These are phyloP conservation scores for Nesidiocoris tenuis DNA, from an alignment of 2,888 invertebrate genomes.

Conservation along the genomic window DNA sequence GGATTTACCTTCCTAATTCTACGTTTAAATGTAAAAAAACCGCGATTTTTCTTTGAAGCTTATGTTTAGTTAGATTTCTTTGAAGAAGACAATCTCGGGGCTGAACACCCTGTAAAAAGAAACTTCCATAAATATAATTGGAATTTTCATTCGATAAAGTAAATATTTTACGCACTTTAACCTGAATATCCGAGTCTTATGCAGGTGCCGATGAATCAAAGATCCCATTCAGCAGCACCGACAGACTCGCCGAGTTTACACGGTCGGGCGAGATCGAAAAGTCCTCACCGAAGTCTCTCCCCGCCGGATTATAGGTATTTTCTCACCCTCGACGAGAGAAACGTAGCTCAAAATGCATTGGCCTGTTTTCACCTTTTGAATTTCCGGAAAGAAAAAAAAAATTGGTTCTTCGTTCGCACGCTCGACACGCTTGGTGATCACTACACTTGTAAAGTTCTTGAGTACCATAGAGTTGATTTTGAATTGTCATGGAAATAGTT, in stretches of 20 bases:
- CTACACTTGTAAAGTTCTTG: not conserved
- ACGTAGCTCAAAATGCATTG: conserved; percentile 20
- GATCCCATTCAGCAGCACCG: conserved; percentile 86
- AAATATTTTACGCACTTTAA: too few relatives aligned
- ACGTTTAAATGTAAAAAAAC: too few relatives aligned
- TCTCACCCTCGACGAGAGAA: not conserved
- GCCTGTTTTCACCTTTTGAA: conserved; percentile 20
- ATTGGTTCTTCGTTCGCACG: conserved; percentile 24
- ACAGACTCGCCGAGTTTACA: conserved; percentile 64
- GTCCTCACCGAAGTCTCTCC: conserved; percentile 79
- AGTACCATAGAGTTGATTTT: not conserved
- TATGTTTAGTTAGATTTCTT: too few relatives aligned
- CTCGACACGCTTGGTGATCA: conserved; percentile 25
- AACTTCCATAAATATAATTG: too few relatives aligned
- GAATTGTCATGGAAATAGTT: not conserved
- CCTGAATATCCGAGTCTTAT: conserved; percentile 14
- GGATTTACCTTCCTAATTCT: too few relatives aligned
- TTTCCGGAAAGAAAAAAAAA: not conserved
- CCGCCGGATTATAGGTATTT: conserved; percentile 70
- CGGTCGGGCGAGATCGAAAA: conserved; percentile 71
- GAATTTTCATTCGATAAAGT: too few relatives aligned
- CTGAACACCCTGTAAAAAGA: too few relatives aligned
- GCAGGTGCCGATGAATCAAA: conserved; percentile 58
- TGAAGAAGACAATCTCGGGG: too few relatives aligned
- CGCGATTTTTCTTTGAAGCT: too few relatives aligned